Conservation (phyloP, 2,888 invertebrate genomes). For the Chloroclystis v-ata region DNA sequence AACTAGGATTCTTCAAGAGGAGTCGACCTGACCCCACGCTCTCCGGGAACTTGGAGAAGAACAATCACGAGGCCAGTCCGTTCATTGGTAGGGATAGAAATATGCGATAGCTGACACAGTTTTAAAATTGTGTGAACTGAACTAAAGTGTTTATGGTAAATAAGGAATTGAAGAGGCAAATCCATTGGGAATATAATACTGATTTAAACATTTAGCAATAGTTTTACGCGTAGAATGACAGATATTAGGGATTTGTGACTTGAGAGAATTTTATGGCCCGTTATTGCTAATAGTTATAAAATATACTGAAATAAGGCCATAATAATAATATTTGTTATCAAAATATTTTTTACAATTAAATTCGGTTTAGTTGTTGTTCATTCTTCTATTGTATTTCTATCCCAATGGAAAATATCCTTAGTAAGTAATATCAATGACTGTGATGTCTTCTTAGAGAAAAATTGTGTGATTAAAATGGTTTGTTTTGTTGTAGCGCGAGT, state of each 20-base stretch:
- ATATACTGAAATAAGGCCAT: too few relatives aligned
- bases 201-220: too few relatives aligned
- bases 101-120: constrained; percentile 61
- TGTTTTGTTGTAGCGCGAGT: constrained; percentile 59
- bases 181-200: constrained; percentile 14
- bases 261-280: too few relatives aligned
- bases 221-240: too few relatives aligned
- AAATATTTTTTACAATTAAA: too few relatives aligned
- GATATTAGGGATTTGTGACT: too few relatives aligned
- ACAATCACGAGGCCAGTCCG: constrained; percentile 83
- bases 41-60: constrained; percentile 88
- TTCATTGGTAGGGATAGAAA: constrained; percentile 72
- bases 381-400: constrained; percentile 6
- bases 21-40: constrained; percentile 90
- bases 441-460: constrained; percentile 77
- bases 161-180: constrained; percentile 16
- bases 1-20: constrained; percentile 93
- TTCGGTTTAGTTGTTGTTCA: neutral
- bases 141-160: constrained; percentile 35
- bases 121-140: constrained; percentile 23
- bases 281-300: too few relatives aligned
- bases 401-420: constrained; percentile 30
- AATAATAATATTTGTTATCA: too few relatives aligned
- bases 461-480: constrained; percentile 59
- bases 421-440: constrained; percentile 65